Percentiles rank a stretch among this genome's conserved stretches.
Evolutionary conservation across 92 coral and sea anemone genomes (phyloP).

Genomic region (Epizoanthus fatuus): DNA sequence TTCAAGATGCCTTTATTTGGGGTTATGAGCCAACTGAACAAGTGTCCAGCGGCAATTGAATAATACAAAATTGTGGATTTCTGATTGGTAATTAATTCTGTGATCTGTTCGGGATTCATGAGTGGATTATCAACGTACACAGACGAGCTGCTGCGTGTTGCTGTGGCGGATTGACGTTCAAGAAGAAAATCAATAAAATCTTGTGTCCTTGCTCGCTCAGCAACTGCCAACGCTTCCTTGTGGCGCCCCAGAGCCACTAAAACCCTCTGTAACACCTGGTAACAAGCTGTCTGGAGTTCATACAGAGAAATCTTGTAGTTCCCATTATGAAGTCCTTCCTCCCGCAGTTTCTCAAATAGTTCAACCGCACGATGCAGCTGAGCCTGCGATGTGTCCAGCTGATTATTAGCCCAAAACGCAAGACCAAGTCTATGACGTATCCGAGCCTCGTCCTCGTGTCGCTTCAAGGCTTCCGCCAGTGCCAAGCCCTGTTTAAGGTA

Average conservation of each 20-base stretch:
- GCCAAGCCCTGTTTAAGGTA: slow-evolving; percentile 89
- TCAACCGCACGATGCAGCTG: slow-evolving; percentile 91
- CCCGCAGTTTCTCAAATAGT: slow-evolving; percentile 88
- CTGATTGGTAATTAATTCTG: slow-evolving; percentile 87
- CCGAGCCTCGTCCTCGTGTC: slow-evolving; percentile 96
- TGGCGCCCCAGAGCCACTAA: slow-evolving; percentile 89
- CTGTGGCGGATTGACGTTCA: slow-evolving; percentile 77
- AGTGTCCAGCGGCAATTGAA: slow-evolving; percentile 95
- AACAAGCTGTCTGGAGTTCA: slow-evolving; percentile 93
- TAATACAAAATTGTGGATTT: slow-evolving; percentile 85
- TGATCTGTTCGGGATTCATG: slow-evolving; percentile 83
- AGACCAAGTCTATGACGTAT: slow-evolving; percentile 93
- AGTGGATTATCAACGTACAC: slow-evolving; percentile 63
- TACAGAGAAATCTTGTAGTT: slow-evolving; percentile 90
- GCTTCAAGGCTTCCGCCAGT: slow-evolving; percentile 84
- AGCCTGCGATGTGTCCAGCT: slow-evolving; percentile 84
- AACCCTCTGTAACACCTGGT: slow-evolving; percentile 95
- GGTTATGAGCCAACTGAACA: slow-evolving; percentile 95
- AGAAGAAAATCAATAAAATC: slow-evolving; percentile 94
- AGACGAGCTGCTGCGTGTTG: slow-evolving; percentile 50
- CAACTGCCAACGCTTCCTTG: slow-evolving; percentile 93
- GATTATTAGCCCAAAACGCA: slow-evolving; percentile 85
- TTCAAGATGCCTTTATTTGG: slow-evolving; percentile 92
- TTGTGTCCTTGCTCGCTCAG: slow-evolving; percentile 93
- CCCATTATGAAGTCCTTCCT: slow-evolving; percentile 88